A percentile compares a stretch with the other conserved stretches of the same genome.
These are phyloP conservation scores for Bubo scandiacus DNA, from an alignment of 2,113 vertebrate genomes.

Conservation along the genomic window DNA sequence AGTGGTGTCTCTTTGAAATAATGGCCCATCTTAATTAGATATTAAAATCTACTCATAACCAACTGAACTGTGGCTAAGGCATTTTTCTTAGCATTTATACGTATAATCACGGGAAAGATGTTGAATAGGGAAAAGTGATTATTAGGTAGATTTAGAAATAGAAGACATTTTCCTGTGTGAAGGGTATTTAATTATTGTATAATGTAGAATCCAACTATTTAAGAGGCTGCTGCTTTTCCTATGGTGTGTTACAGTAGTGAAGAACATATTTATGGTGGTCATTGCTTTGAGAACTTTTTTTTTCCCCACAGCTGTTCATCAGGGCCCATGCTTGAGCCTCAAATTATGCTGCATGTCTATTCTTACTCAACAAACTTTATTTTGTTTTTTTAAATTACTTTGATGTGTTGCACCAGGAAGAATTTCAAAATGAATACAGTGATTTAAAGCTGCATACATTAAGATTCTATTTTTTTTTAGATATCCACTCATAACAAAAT, in stretches of 20 bases:
- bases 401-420: background rate
- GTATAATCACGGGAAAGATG: background rate
- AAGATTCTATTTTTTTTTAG: background rate
- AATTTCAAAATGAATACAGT: slow-evolving; percentile 16
- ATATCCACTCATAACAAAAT: background rate
- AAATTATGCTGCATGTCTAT: background rate
- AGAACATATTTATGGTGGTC: background rate
- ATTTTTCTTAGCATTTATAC: slow-evolving; percentile 29
- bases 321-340: background rate
- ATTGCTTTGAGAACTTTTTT: background rate
- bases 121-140: background rate
- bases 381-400: slow-evolving; percentile 38
- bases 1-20: slow-evolving; percentile 23
- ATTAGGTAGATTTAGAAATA: slow-evolving; percentile 27
- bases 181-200: slow-evolving; percentile 20
- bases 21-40: slow-evolving; percentile 4
- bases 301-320: background rate
- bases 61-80: background rate
- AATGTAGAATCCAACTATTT: background rate
- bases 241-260: background rate
- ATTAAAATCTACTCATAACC: slow-evolving; percentile 14
- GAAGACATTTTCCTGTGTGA: background rate
- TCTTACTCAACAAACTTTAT: slow-evolving; percentile 17
- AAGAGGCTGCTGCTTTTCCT: slow-evolving; percentile 16
- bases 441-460: background rate